Conservation (phyloP, 1,140 invertebrate species). For the Sweltsa coloradensis region DNA sequence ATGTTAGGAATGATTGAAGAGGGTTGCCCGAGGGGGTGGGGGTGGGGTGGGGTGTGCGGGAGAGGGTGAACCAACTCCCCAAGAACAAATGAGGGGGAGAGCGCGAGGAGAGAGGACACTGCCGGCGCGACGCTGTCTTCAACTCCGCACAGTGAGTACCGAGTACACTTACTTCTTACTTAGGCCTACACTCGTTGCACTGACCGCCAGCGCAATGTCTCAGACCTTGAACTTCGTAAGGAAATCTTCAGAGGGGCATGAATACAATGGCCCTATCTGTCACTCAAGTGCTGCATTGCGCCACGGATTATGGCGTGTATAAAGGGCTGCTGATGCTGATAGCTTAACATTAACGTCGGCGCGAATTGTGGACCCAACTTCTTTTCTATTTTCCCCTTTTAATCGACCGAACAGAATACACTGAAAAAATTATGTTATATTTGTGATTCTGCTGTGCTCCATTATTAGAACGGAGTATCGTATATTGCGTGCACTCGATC, state of each 20-base stretch:
- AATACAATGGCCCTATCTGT: not conserved
- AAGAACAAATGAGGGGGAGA: constrained; percentile 6
- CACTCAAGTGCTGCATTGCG: not conserved
- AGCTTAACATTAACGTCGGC: too few relatives aligned
- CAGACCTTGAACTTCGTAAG: not conserved
- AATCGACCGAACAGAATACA: too few relatives aligned
- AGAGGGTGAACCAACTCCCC: constrained; percentile 1
- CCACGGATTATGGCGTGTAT: too few relatives aligned
- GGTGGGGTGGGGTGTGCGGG: constrained; percentile 2
- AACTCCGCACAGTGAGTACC: not conserved
- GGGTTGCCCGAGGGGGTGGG: constrained; percentile 2
- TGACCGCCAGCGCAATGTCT: not conserved
- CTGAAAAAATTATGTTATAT: too few relatives aligned
- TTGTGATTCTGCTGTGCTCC: too few relatives aligned
- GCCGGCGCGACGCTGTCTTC: not conserved
- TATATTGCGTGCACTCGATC: too few relatives aligned
- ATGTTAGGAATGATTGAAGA: constrained; percentile 11
- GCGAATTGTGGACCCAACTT: too few relatives aligned
- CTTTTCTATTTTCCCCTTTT: too few relatives aligned
- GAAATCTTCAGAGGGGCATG: not conserved
- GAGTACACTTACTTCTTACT: not conserved
- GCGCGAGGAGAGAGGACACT: not conserved
- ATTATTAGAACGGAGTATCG: too few relatives aligned
- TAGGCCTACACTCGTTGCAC: not conserved
- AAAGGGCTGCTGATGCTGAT: too few relatives aligned